Evolutionary conservation across 1,140 invertebrate genomes (phyloP).

Genomic region (Heliconius melpomene): DNA sequence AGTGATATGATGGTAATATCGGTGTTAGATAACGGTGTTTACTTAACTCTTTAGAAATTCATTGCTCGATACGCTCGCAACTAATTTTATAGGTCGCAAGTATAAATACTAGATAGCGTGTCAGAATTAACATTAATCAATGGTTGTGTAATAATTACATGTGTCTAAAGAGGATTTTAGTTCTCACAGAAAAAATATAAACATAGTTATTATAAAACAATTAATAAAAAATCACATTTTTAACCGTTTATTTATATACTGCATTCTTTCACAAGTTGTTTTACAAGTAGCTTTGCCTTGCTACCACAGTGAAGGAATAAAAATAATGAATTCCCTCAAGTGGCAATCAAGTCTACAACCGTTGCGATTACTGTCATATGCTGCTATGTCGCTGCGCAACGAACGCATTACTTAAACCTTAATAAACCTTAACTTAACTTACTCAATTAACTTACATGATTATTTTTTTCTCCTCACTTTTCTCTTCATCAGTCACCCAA

Average conservation of each 20-base stretch:
- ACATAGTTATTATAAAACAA: not conserved
- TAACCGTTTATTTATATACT: not conserved
- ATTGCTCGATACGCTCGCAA: slow-evolving; percentile 41
- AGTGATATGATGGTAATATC: slow-evolving; percentile 51
- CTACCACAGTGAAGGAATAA: too few species aligned
- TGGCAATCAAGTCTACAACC: too few species aligned
- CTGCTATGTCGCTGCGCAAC: too few species aligned
- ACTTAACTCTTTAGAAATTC: slow-evolving; percentile 52
- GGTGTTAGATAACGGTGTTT: slow-evolving; percentile 63
- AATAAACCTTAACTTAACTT: too few species aligned
- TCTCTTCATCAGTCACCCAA: slow-evolving; percentile 84
- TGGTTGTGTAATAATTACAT: not conserved
- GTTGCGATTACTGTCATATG: too few species aligned
- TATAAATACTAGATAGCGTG: slow-evolving; percentile 30
- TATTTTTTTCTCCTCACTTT: slow-evolving; percentile 72
- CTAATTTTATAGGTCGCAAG: slow-evolving; percentile 50
- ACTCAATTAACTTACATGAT: slow-evolving; percentile 68
- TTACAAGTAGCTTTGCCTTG: too few species aligned
- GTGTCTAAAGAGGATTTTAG: not conserved
- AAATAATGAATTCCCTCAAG: too few species aligned
- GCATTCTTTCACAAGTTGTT: not conserved
- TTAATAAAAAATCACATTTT: not conserved
- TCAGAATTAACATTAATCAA: not conserved
- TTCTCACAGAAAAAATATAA: not conserved
- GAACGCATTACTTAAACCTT: too few species aligned